Base-by-base conservation (phyloP, 2,113 vertebrate species). In the Charina bottae region DNA sequence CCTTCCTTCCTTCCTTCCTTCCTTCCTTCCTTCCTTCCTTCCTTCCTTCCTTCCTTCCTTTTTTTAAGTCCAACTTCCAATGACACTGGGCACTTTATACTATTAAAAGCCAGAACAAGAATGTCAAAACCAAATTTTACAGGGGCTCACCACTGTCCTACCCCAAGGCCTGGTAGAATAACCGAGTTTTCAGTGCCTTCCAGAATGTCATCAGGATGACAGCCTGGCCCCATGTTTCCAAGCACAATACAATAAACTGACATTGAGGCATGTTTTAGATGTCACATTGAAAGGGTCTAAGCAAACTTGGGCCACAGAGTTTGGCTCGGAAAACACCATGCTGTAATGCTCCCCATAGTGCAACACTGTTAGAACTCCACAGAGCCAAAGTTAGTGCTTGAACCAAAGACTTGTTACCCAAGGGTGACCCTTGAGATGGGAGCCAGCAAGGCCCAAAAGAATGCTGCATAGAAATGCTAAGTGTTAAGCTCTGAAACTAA, bases 191-290 rank as follows among this genome's bases (percentile, higher is more conserved):
- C 68, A 37, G 2, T 37, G 33, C 15, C 33, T 37, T 78, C 7
- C 33, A 78, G 33, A 78, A 78, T 78, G 72, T 42, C 72, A 78
- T 78, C 19, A 3, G 1, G 21, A 78, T 78, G 68, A 55, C 26
- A 1, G 49, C 56, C 7, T 56, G 17, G 23, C 13, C 54, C 53
- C 24, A 11, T 68, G n/a, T 55, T 28, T 42, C n/a, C 53, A 15
- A 5, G 4, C 11, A 37, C 13, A 88, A 55, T n/a, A 58, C 68
- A 54, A 64, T 91, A 72, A 90, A 89, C 58, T 93, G 93, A 89
- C 55, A 91, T 23, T 88, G 92, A 96, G 93, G 88, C 55, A 92
- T 88, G 78, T 89, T 86, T n/a, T 90, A 94, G 84, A 78, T 88
- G 91, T 54, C 72, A 78, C 33, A n/a, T n/a, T n/a, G n/a, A n/a